phyloP scores from a whole-genome alignment of 2,113 vertebrate species.

The Callipepla californica region DNA sequence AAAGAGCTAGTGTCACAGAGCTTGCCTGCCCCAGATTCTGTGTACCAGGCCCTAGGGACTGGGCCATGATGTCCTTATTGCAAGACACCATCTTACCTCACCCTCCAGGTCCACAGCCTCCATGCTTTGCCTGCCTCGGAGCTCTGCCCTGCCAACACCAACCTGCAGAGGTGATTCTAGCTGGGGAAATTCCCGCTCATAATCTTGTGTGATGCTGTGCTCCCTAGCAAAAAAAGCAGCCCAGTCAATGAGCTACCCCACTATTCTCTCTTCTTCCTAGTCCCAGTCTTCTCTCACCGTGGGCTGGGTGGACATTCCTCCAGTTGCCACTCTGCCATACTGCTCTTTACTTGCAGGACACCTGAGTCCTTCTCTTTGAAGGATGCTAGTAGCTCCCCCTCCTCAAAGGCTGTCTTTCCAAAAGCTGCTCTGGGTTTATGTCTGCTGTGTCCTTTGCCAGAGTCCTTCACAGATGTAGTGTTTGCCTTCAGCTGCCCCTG shows the following conservation, averaged over 20 bases:
- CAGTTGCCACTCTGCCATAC: conserved; percentile 37
- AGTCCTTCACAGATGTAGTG: conserved; percentile 9
- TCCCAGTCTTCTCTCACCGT: conserved; percentile 52
- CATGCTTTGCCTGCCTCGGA: conserved; percentile 9
- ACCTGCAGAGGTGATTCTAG: not conserved
- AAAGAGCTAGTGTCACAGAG: not conserved
- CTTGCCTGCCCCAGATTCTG: not conserved
- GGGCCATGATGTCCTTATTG: not conserved
- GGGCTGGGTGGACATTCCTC: conserved; percentile 13
- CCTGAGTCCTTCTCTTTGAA: not conserved
- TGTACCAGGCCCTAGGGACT: not conserved
- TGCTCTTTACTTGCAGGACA: conserved; percentile 7
- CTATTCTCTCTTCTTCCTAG: not conserved
- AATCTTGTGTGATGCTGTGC: conserved; percentile 81
- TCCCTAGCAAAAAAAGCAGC: conserved; percentile 58
- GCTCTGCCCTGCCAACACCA: conserved; percentile 4
- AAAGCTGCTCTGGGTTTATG: not conserved
- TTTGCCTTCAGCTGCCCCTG: conserved; percentile 57
- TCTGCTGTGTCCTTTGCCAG: not conserved
- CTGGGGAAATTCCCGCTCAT: conserved; percentile 79
- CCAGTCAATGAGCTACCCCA: not conserved
- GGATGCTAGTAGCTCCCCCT: not conserved
- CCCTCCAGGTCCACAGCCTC: conserved; percentile 70
- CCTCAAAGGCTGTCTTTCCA: not conserved
- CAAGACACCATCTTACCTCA: conserved; percentile 72